Evolutionary conservation across 2,888 invertebrate genomes (phyloP), one percentile per base, ranked within the genome.

Genomic region (Luperina nickerlii): DNA sequence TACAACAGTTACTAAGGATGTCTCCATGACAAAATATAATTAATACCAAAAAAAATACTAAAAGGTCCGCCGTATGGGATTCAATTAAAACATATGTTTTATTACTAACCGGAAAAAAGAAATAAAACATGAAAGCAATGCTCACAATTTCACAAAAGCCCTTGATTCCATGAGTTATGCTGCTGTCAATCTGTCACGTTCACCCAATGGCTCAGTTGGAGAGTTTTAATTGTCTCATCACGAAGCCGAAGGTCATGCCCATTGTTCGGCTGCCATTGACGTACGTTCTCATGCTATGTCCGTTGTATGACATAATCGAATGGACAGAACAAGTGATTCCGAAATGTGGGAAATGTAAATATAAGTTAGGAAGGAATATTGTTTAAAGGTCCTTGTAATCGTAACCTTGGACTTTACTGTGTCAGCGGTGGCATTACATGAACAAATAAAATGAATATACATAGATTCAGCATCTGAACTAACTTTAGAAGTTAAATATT

Each of bases 241-340:
- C 70, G 82, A 48, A 48, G 48, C 48, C 48, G 13, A 89, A 89
- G 89, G 89, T 83, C 88, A 81, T 32, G 54, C 32, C 74, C 82
- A 89, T 89, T 89, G 89, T 89, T 85, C 80, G 45, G 42, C 67
- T 76, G 75, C 78, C 72, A 87, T 78, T 81, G 79, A 85, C 83
- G 79, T 85, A 65, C 67, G 75, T 88, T 88, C 88, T 80, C 83
- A 84, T 89, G 87, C 76, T 67, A 60, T 78, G 74, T 76, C 70
- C 72, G 60, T 60, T 67, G 85, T 67, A 65, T 83, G 87, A 86
- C 80, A 83, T 82, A 87, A 88, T 81, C 76, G 51, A 70, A 83
- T 67, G 63, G 60, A 76, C 70, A 54, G 54, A 71, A 70, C 60
- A 67, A 85, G 68, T 83, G 69, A 68, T 60, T 69, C 54, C 15